Conservation (phyloP, 2,888 invertebrate species). For the Leptinotarsa tumamoca region DNA sequence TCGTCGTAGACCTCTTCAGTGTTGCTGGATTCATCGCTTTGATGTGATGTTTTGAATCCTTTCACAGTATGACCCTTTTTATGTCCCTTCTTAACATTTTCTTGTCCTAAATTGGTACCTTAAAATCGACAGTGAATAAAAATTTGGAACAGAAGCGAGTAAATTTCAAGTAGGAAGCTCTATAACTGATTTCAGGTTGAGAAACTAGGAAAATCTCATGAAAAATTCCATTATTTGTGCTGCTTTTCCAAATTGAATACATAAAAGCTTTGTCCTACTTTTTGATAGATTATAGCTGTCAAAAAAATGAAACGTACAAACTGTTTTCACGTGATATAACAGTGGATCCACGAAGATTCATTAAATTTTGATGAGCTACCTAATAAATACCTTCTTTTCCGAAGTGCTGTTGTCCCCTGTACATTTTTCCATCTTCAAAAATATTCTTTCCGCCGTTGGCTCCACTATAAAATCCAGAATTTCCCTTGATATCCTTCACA, state of each 20-base stretch:
- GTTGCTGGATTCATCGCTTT: conserved; percentile 76
- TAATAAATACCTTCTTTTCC: conserved; percentile 69
- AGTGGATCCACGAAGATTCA: too few relatives aligned
- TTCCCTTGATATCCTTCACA: conserved; percentile 60
- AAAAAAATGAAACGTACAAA: neutral
- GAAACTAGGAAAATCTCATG: too few relatives aligned
- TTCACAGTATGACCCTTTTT: conserved; percentile 76
- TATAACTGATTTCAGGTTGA: too few relatives aligned
- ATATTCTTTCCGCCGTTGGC: conserved; percentile 72
- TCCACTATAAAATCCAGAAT: conserved; percentile 70
- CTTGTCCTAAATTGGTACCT: conserved; percentile 70
- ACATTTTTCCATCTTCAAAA: conserved; percentile 71
- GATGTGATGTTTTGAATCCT: conserved; percentile 75
- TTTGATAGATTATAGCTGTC: too few relatives aligned
- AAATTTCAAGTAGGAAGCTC: too few relatives aligned
- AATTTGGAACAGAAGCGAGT: too few relatives aligned
- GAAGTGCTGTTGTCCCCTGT: conserved; percentile 70
- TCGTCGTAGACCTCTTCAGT: conserved; percentile 76
- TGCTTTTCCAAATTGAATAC: too few relatives aligned
- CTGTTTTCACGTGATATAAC: neutral
- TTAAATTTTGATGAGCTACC: too few relatives aligned
- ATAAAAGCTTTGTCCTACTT: too few relatives aligned
- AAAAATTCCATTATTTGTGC: too few relatives aligned
- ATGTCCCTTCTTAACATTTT: conserved; percentile 72
- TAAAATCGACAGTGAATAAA: neutral